phyloP scores from a whole-genome alignment of 2,888 invertebrate genomes.

The Leptothorax acervorum region DNA sequence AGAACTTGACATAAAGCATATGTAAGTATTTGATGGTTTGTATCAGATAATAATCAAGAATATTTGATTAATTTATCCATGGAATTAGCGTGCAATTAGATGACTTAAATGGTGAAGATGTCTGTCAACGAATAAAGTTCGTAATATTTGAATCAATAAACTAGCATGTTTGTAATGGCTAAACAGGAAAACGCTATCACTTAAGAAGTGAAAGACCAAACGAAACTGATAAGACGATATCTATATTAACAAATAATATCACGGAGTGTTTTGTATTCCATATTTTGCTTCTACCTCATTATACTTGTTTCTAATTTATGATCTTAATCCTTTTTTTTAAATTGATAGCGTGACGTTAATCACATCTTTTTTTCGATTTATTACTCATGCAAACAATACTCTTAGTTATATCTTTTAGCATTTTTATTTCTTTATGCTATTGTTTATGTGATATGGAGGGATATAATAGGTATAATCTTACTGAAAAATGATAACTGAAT shows the following conservation, averaged over 20 bases:
- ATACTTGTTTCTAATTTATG: neutral
- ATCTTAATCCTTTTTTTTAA: neutral
- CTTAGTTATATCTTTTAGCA: neutral
- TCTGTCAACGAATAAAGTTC: neutral
- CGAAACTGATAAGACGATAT: neutral
- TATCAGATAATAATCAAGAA: slow-evolving; percentile 37
- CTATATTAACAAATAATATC: neutral
- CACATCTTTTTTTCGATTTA: neutral
- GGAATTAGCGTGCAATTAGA: neutral
- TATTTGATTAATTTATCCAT: slow-evolving; percentile 61
- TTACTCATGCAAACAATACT: neutral
- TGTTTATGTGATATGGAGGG: neutral
- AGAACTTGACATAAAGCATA: slow-evolving; percentile 51
- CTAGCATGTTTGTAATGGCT: neutral
- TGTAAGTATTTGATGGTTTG: slow-evolving; percentile 42
- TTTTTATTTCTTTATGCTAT: neutral
- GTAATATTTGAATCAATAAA: slow-evolving; percentile 17
- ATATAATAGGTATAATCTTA: neutral
- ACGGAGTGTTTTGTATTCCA: neutral
- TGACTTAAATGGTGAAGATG: neutral
- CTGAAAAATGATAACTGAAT: neutral
- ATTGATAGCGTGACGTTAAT: neutral
- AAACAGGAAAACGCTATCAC: neutral
- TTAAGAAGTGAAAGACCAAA: neutral
- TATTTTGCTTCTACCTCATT: neutral